Evolutionary conservation across 2,888 invertebrate species (phyloP).

Genomic region (Galerucella pusilla): DNA sequence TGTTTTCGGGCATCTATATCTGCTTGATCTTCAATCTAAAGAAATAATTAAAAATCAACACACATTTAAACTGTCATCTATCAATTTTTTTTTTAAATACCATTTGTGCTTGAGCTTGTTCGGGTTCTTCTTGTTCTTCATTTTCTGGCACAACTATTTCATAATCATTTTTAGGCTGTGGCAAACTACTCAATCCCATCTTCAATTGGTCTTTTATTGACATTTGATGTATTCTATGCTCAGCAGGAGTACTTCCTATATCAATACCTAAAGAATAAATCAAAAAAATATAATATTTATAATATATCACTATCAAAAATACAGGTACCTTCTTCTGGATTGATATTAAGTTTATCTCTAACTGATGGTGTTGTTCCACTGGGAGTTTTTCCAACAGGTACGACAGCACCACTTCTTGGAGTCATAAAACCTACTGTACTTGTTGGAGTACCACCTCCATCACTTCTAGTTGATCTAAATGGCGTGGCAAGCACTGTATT

Average conservation of each 20-base stretch:
- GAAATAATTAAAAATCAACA: not conserved
- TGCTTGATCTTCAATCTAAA: constrained; percentile 82
- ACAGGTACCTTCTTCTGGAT: constrained; percentile 79
- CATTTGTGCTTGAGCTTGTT: constrained; percentile 54
- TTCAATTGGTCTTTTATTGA: constrained; percentile 80
- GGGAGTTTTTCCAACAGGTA: constrained; percentile 56
- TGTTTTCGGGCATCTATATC: constrained; percentile 80
- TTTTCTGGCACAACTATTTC: constrained; percentile 97
- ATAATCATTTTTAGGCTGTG: constrained; percentile 95
- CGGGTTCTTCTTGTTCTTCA: constrained; percentile 69
- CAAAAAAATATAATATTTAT: not conserved
- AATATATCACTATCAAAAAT: not conserved
- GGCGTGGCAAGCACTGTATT: constrained; percentile 92
- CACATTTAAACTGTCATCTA: too few relatives aligned
- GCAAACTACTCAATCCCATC: constrained; percentile 82
- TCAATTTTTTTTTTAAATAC: constrained; percentile 29
- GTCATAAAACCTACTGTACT: constrained; percentile 72
- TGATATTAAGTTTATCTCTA: constrained; percentile 95
- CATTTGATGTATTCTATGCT: constrained; percentile 75
- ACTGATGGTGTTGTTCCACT: constrained; percentile 73
- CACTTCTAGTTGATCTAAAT: constrained; percentile 78
- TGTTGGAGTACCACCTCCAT: constrained; percentile 67
- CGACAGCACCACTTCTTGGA: constrained; percentile 67
- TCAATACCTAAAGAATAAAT: constrained; percentile 62
- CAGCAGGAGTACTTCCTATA: constrained; percentile 77